These are phyloP conservation scores for Zaprionus kolodkinae DNA, from an alignment of 1,140 invertebrate species.

Conservation along the genomic window DNA sequence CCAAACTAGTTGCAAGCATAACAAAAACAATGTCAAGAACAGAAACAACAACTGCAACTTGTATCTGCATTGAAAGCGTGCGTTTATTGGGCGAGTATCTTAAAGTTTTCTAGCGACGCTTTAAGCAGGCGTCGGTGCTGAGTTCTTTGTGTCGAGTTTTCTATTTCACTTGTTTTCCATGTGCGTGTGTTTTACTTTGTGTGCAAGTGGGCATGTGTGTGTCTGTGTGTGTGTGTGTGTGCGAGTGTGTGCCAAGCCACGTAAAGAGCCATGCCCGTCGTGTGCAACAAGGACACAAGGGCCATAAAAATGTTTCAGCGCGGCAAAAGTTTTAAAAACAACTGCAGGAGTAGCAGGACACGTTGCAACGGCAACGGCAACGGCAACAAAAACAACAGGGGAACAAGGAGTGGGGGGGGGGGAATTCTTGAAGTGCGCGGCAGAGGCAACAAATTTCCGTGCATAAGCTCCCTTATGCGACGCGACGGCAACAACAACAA, in stretches of 20 bases:
- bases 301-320: slow-evolving; percentile 74
- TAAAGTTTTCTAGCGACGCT: slow-evolving; percentile 39
- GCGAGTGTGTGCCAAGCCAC: slow-evolving; percentile 44
- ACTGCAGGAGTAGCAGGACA: slow-evolving; percentile 51
- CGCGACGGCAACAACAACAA: slow-evolving; percentile 29
- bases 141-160: slow-evolving; percentile 50
- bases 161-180: slow-evolving; percentile 62
- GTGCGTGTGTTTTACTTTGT: background rate
- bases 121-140: slow-evolving; percentile 22
- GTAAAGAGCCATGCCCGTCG: slow-evolving; percentile 22
- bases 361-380: slow-evolving; percentile 30
- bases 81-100: slow-evolving; percentile 53
- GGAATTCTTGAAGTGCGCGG: slow-evolving; percentile 56
- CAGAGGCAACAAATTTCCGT: slow-evolving; percentile 38
- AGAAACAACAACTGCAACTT: slow-evolving; percentile 49
- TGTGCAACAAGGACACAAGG: slow-evolving; percentile 68
- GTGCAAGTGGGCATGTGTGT: background rate
- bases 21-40: slow-evolving; percentile 65
- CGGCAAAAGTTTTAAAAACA: slow-evolving; percentile 65
- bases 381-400: slow-evolving; percentile 40
- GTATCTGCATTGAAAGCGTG: slow-evolving; percentile 36
- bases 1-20: slow-evolving; percentile 42
- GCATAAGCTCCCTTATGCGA: slow-evolving; percentile 18
- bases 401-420: slow-evolving; percentile 17
- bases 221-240: slow-evolving; percentile 11